Base-by-base conservation (phyloP, 2,797 vertebrate species). In the Enteromius radiatus region DNA sequence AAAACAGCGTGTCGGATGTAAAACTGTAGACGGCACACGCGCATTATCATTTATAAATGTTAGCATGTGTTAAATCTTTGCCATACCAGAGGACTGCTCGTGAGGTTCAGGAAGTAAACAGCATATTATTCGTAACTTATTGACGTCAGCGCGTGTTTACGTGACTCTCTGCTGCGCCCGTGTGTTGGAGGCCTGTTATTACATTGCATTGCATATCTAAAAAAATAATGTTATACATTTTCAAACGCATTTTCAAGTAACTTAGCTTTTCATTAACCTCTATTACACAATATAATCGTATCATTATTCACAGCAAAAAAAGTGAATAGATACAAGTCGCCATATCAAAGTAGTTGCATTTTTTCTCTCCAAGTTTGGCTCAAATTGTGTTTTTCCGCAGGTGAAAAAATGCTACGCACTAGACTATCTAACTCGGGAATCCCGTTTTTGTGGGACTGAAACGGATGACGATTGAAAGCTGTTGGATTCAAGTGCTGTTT, bases 21-120 rank as follows among this genome's bases (percentile, higher is more conserved):
- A 14, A 54, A 23, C 3, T 33, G 4, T 21, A 41, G 11, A 14
- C 1, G 23, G 47, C 73, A 79, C 47, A 69, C 80, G 79, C 65
- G 11, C 4, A 11, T 49, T 67, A 45, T 54, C 19, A 49, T 31
- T 19, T 69, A 43, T 36, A 61, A 64, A 36, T 36, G 14, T 15
- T 52, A 56, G 14, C 52, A 41, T 73, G 43, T 41, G 71, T 43
- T 54, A 17, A 17, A 69, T 33, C 6, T 73, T 49, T 49, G 47
- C 67, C 74, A 76, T 54, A 49, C 8, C 76, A 33, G 54, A 38
- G 41, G 17, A 54, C 23, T 38, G 26, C 26, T 19, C 49, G 54
- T 61, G 47, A 67, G 54, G n/a, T 56, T 56, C 54, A 23, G 54
- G 91, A 94, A 92, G 88, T 90, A 91, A 89, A 92, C 85, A 73